Percentiles rank a stretch among this genome's conserved stretches.
phyloP scores from a whole-genome alignment of 1,140 invertebrate species.

The Bombus waltoni region DNA sequence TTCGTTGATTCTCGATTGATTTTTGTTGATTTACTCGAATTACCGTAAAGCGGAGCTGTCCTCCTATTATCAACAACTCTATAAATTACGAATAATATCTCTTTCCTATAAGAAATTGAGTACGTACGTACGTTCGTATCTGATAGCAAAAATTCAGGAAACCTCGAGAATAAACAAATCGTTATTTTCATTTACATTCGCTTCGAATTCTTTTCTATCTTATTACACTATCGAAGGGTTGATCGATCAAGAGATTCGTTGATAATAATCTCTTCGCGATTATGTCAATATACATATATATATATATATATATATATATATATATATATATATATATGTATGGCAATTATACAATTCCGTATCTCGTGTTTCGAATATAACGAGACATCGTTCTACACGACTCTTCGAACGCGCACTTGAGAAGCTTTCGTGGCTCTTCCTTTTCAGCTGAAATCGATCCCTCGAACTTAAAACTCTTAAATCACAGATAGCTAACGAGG shows the following conservation, averaged over 20 bases:
- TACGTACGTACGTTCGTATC: neutral
- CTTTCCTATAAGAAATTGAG: neutral
- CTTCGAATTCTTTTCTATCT: neutral
- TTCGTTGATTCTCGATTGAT: neutral
- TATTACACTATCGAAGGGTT: neutral
- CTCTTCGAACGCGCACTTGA: neutral
- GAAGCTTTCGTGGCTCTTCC: neutral
- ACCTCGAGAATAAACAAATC: neutral
- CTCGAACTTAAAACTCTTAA: conserved; percentile 60
- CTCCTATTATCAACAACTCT: neutral
- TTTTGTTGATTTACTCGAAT: neutral
- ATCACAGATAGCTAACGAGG: conserved; percentile 64
- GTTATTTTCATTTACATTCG: neutral
- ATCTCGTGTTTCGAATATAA: neutral
- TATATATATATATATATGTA: too few species aligned
- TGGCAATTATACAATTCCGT: neutral
- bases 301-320: too few species aligned
- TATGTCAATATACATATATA: too few species aligned
- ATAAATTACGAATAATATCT: neutral
- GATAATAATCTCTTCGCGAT: neutral
- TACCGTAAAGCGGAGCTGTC: neutral
- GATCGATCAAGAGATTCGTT: neutral
- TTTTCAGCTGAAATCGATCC: conserved; percentile 28
- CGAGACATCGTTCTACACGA: neutral
- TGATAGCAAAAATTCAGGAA: neutral